Evolutionary conservation across 2,113 vertebrate genomes (phyloP), one percentile per base, ranked within the genome.

Genomic region (Prunella fulvescens): DNA sequence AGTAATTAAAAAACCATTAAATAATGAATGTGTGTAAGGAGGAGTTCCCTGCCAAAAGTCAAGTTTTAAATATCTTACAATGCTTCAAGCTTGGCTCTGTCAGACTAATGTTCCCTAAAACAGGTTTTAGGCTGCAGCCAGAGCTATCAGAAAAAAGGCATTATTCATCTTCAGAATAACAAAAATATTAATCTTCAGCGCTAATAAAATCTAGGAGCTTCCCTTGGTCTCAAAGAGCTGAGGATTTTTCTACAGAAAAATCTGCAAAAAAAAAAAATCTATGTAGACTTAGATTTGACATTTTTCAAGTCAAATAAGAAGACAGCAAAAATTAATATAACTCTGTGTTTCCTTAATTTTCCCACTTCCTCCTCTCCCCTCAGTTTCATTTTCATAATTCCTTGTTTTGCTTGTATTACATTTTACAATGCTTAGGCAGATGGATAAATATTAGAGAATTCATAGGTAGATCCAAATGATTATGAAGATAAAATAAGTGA

Each of bases 391-490:
- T 89, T 57, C 26, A 13, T 19, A 72, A 39, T 40, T 42, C 5
- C 16, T 69, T 61, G 3, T 4, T 84, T 61, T 57, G 26, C 7
- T 31, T 78, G 14, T 9, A 61, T 15, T 66, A 6, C 11, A n/a
- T 40, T 70, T 62, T 81, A 33, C 22, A 57, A 20, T 25, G 4
- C 13, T 87, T 39, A 62, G 12, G 45, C 17, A 88, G 18, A 26
- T 4, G 20, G 2, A 40, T 23, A 47, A 82, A 44, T 42, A 33
- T n/a, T 54, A 3, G 5, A 42, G 19, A 85, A 29, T 51, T 71
- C 39, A 44, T 9, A 56, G 31, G 20, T 14, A 3, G 11, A 1
- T 71, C 8, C 7, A 67, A 79, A 53, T 1, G 0, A 51, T 17
- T 44, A 77, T 44, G 10, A 83, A 44, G 7, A 47, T 47, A 71